Base-by-base conservation (phyloP, 2,888 invertebrate genomes). In the Alloscopus bannaensis region DNA sequence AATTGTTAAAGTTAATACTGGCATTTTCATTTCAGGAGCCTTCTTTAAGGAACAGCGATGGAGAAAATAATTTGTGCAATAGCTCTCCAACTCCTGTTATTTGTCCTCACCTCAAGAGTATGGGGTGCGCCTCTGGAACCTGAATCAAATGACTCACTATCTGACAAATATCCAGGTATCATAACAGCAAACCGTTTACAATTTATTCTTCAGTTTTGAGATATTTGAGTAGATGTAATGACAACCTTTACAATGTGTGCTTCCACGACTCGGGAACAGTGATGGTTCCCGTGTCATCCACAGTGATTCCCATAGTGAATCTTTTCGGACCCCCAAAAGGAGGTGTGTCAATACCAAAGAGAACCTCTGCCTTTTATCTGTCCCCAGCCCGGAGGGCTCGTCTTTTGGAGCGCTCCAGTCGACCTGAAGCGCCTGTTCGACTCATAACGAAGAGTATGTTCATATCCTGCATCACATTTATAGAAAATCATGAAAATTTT, bases 251-350 rank as follows among this genome's bases (percentile, higher is more conserved):
- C n/a, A 50, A 55, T 55, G 3, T 45, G 3, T 45, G n/a, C 45
- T 45, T 45, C n/a, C n/a, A n/a, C n/a, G n/a, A n/a, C n/a, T n/a
- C 3, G 45, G 45, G 60, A 20, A 13, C 66, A 84, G 83, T 50
- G 20, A 81, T 84, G 83, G 77, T 81, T 2, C 79, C 84, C 26
- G 83, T 84, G 2, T 84, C 84, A 18, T 84, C 84, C 0, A 84
- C 84, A 1, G 84, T 83, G 0, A 83, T 83, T 45, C 81, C 84
- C 11, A 59, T 84, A 3, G 45, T 36, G n/a, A 70, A 81, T 31
- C 50, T 77, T 1, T 80, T 80, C 55, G 80, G 76, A 24, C 64
- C 64, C 26, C 73, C 80, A 0, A 75, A 64, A 47, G 71, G 75
- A 45, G 69, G 13, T 64, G 52, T 65, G 13, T 24, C 22, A 8